Evolutionary conservation across 2,888 invertebrate species (phyloP).

Genomic region (Chesias legatella): DNA sequence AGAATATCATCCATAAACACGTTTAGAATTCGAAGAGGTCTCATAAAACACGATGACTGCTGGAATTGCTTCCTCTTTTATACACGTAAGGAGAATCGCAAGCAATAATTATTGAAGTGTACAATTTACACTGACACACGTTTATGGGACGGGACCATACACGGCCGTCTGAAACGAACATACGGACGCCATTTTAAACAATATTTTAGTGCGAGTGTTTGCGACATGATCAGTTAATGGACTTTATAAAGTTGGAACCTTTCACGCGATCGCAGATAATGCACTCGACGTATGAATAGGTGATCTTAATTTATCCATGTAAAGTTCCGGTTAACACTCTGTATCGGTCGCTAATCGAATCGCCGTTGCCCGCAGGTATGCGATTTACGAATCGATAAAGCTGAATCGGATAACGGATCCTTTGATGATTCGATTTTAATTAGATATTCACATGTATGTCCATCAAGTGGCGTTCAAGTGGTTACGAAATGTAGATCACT

Average conservation of each 20-base stretch:
- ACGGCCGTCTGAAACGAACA: conserved; percentile 32
- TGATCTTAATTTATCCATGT: conserved; percentile 75
- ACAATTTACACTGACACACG: conserved; percentile 66
- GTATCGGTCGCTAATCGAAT: conserved; percentile 65
- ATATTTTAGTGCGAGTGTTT: conserved; percentile 58
- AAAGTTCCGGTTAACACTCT: conserved; percentile 66
- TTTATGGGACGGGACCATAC: conserved; percentile 50
- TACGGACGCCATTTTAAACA: conserved; percentile 44
- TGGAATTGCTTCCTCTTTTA: conserved; percentile 63
- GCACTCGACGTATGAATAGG: conserved; percentile 71
- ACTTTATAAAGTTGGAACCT: conserved; percentile 61
- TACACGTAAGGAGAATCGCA: conserved; percentile 42
- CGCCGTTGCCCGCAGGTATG: conserved; percentile 53
- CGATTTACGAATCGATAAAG: conserved; percentile 63
- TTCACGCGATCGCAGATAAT: conserved; percentile 68
- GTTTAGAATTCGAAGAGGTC: conserved; percentile 59
- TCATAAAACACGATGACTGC: conserved; percentile 60
- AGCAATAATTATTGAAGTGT: conserved; percentile 63
- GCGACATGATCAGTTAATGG: conserved; percentile 66
- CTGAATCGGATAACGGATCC: conserved; percentile 48
- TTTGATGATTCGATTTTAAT: conserved; percentile 50
- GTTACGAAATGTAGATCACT: conserved; percentile 35
- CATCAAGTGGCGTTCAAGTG: conserved; percentile 28
- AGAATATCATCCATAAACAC: conserved; percentile 49
- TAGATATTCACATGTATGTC: conserved; percentile 41